Conservation (phyloP, 2,888 invertebrate genomes). For the Choristoneura rosaceana region DNA sequence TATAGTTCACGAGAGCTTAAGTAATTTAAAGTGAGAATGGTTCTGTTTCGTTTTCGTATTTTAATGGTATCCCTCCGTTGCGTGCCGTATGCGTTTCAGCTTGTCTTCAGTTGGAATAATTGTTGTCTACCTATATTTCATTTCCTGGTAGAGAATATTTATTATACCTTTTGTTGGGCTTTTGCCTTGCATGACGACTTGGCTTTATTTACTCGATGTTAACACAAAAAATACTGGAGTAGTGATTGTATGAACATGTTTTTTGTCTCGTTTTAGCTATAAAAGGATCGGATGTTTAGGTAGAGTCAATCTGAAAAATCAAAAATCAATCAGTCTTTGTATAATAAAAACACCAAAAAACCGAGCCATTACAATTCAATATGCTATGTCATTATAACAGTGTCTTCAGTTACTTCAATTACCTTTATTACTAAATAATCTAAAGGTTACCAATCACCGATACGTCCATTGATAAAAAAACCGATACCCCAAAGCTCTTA, state of each 20-base stretch:
- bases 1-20: too few species aligned
- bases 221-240: background rate
- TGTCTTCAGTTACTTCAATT: background rate
- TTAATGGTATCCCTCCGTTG: conserved; percentile 46
- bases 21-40: background rate
- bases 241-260: background rate
- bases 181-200: conserved; percentile 17
- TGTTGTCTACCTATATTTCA: conserved; percentile 59
- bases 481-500: conserved; percentile 28
- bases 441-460: background rate
- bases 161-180: conserved; percentile 45
- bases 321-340: too few species aligned
- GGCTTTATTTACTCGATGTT: conserved; percentile 13
- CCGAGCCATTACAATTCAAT: too few species aligned
- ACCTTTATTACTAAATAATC: conserved; percentile 1
- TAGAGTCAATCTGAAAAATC: too few species aligned
- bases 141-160: conserved; percentile 55
- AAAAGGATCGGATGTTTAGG: too few species aligned
- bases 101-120: conserved; percentile 62
- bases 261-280: background rate
- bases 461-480: conserved; percentile 14
- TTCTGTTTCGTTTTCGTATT: conserved; percentile 21
- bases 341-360: too few species aligned
- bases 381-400: background rate
- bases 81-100: conserved; percentile 55